A percentile compares a stretch with the other conserved stretches of the same genome.
Evolutionary conservation across 2,113 vertebrate species (phyloP).

Genomic region (Falcunculus frontatus): DNA sequence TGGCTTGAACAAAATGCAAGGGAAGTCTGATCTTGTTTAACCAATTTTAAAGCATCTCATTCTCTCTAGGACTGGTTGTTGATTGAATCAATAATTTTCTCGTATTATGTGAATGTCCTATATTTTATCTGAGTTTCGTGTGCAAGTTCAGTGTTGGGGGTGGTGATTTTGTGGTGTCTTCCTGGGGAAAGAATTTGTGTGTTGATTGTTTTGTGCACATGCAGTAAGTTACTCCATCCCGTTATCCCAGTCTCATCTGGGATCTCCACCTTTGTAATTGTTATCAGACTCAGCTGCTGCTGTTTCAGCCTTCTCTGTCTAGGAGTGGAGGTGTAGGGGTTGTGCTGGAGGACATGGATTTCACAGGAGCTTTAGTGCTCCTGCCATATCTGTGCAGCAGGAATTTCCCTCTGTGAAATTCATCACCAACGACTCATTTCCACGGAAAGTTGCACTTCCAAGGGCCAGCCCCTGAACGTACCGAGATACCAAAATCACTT

Average conservation of each 20-base stretch:
- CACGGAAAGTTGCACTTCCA: not conserved
- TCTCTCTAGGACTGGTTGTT: not conserved
- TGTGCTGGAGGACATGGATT: not conserved
- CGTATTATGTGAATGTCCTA: not conserved
- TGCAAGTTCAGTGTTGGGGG: not conserved
- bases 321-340: not conserved
- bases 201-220: not conserved
- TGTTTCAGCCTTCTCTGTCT: not conserved
- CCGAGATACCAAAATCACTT: not conserved
- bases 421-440: not conserved
- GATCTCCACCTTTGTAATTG: fast-evolving
- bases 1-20: not conserved
- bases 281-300: not conserved
- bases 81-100: not conserved
- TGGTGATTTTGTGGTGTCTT: not conserved
- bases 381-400: not conserved
- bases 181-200: not conserved
- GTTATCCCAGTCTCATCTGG: not conserved
- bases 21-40: not conserved
- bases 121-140: not conserved
- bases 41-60: fast-evolving
- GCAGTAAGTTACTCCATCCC: not conserved
- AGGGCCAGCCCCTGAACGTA: not conserved
- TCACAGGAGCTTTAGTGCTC: not conserved
- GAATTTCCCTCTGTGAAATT: not conserved